Base-by-base conservation (phyloP, 2,888 invertebrate genomes). In the Hirtodrosophila trivittata region DNA sequence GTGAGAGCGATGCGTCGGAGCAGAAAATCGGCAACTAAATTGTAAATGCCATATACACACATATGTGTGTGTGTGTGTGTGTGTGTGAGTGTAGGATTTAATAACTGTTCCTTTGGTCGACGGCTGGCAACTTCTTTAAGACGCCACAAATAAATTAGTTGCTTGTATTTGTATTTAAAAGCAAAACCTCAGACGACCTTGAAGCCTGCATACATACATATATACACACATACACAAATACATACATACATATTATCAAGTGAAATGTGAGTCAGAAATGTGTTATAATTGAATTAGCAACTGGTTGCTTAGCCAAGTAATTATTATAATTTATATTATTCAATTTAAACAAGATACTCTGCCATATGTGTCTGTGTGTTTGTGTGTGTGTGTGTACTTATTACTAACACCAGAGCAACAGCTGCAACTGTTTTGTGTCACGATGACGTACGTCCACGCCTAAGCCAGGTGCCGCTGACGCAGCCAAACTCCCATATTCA, bases 241-340 rank as follows among this genome's bases (percentile, higher is more conserved):
- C 37, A 42, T 18, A 52, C 45, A 39, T 50, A 33, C 8, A 10
- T 38, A 30, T 30, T 52, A 38, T 7, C 21, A 41, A 52, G 35
- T 49, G 41, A 70, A 64, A 50, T 68, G 51, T 57, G 70, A 67
- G 47, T 68, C 65, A 56, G 51, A 50, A 18, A 25, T 28, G 32
- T 37, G 43, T 8, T 51, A 8, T 25, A 45, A 52, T 28, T 52
- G 41, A 46, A 51, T 51, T 39, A 45, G 12, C 67, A 70, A 52
- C 59, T 46, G 60, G 73, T 72, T 52, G 33, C 54, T 65, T 32
- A 32, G 54, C 51, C 39, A 47, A 35, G 26, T 43, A 39, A 65
- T 71, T 46, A 37, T 64, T 35, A 43, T 60, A 55, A 58, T 46
- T 47, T 50, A 32, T 54, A 32, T 26, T 70, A 41, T 50, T 42